Conservation (phyloP, 2,888 invertebrate species). For the Chironomus riparius region DNA sequence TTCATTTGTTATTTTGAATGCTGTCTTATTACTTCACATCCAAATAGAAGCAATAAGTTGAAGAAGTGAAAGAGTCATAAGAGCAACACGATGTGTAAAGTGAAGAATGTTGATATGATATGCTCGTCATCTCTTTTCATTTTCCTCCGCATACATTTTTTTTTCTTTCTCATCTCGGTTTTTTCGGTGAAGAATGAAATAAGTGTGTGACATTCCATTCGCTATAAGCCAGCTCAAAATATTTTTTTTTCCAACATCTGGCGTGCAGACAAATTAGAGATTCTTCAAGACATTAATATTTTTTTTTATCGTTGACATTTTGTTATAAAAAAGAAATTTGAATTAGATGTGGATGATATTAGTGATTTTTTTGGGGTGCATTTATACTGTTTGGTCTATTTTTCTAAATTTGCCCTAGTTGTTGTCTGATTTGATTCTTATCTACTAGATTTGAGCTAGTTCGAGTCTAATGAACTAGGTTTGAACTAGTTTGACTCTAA, state of each 20-base stretch:
- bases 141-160: not conserved
- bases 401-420: no score
- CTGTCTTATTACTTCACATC: no score
- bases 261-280: constrained; percentile 23
- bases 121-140: no score
- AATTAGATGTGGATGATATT: not conserved
- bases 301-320: constrained; percentile 12
- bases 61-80: not conserved
- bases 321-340: no score
- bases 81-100: no score
- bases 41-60: no score
- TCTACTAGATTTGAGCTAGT: no score
- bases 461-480: no score
- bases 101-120: no score
- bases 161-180: not conserved
- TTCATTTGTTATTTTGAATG: no score
- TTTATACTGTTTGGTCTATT: not conserved
- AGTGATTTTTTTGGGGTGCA: not conserved
- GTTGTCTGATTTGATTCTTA: no score
- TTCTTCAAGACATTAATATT: constrained; percentile 4
- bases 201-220: not conserved
- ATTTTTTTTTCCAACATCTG: constrained; percentile 5
- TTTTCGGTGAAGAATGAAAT: not conserved
- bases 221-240: not conserved
- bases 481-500: no score